Base-by-base conservation (phyloP, 1,140 invertebrate species). In the Phenacoccus solenopsis region DNA sequence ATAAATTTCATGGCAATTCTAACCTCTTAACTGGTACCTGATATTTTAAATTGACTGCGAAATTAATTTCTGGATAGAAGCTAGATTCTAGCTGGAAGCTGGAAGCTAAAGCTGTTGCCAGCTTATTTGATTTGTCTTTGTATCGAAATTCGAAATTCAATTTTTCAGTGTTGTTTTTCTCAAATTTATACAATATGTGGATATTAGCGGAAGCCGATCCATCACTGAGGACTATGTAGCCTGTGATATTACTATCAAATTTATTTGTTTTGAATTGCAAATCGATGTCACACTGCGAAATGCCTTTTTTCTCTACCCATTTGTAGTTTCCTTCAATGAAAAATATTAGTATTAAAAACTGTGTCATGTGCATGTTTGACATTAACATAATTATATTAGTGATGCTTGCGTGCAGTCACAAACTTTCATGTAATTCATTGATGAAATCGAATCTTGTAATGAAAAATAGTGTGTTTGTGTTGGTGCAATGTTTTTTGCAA, bases 51-150 rank as follows among this genome's bases (percentile, higher is more conserved):
- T 84, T 82, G n/a, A 86, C 79, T 28, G 86, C 83, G 68, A 89
- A 86, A 76, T 91, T 90, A 7, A 89, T 83, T 67, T 86, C 83
- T 0, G 88, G 87, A 81, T 91, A 91, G 0, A 88, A 87, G 0
- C 87, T 86, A 10, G 87, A 88, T 22, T 85, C 82, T 49, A 91
- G 77, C 32, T 85, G 83, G 57, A 89, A 75, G 70, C 86, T 84
- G 0, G 84, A 87, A 49, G 82, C 67, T 28, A 77, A 72, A 3
- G 83, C 82, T 16, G 85, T 82, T 69, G 88, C 80, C 0, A 82
- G 82, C 74, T 84, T 84, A 0, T 81, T 82, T 0, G 85, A 82
- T 49, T 84, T 82, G 76, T 90, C 85, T 1, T 82, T 82, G n/a
- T 88, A 74, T 5, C 84, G 78, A 0, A 86, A 81, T 70, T 88